Conservation (phyloP, 2,797 vertebrate species). For the Schizopygopsis malacanthus region DNA sequence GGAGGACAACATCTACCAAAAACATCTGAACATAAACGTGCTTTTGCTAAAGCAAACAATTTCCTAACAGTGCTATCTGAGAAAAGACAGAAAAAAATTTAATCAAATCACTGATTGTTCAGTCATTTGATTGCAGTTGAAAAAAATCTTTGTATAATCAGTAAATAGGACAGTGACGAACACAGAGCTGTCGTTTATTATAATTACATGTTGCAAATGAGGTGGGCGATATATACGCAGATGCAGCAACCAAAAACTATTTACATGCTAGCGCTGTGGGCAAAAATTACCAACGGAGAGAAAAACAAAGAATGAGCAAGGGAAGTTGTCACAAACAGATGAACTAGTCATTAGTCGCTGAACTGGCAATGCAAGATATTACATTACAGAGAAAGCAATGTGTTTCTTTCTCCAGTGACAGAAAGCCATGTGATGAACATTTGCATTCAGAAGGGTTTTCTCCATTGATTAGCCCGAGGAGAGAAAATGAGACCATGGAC, state of each 20-base stretch:
- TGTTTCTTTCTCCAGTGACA: background rate
- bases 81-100: slow-evolving; percentile 20
- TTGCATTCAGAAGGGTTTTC: background rate
- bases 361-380: slow-evolving; percentile 11
- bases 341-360: slow-evolving; percentile 44
- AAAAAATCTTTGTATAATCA: slow-evolving; percentile 11
- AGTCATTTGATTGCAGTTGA: slow-evolving; percentile 25
- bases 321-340: slow-evolving; percentile 25
- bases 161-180: slow-evolving; percentile 41
- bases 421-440: background rate
- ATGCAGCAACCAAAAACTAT: slow-evolving; percentile 75
- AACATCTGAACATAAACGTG: background rate
- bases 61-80: slow-evolving; percentile 1
- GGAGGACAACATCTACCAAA: background rate
- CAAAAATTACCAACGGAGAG: slow-evolving; percentile 72
- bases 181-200: slow-evolving; percentile 71
- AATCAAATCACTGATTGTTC: slow-evolving; percentile 39
- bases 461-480: background rate
- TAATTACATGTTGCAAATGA: slow-evolving; percentile 80
- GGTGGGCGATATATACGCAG: slow-evolving; percentile 66
- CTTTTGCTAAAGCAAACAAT: background rate
- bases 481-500: background rate
- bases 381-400: slow-evolving; percentile 13
- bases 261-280: slow-evolving; percentile 77
- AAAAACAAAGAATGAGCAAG: slow-evolving; percentile 51